Evolutionary conservation across 2,113 vertebrate genomes (phyloP).

Genomic region (Hippocampus guttulatus): DNA sequence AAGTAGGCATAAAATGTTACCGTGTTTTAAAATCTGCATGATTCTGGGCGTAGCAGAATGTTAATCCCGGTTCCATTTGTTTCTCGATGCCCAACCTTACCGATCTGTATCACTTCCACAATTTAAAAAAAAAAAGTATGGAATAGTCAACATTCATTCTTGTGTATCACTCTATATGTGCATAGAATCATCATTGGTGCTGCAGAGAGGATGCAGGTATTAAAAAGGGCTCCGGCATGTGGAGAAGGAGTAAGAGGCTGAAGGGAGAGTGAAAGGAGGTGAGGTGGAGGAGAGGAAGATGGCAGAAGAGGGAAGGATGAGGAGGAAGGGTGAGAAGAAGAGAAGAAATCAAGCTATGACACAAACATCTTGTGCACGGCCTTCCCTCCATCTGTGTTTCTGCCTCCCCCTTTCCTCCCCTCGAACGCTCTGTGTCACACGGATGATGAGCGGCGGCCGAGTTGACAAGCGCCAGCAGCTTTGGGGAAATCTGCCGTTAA

Average conservation of each 20-base stretch:
- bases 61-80: too few species aligned
- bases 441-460: constrained; percentile 17
- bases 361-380: neutral
- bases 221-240: constrained; percentile 21
- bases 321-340: neutral
- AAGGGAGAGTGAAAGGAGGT: constrained; percentile 7
- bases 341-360: neutral
- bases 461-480: neutral
- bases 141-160: neutral
- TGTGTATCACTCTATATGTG: neutral
- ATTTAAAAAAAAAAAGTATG: too few species aligned
- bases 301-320: neutral
- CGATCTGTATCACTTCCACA: too few species aligned
- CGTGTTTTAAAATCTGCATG: too few species aligned
- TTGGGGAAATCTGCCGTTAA: constrained; percentile 7
- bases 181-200: neutral
- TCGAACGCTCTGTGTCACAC: constrained; percentile 4
- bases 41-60: too few species aligned
- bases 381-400: constrained; percentile 9
- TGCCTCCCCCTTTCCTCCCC: neutral
- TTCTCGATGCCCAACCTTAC: too few species aligned
- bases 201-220: constrained; percentile 2
- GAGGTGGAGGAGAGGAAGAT: neutral
- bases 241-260: constrained; percentile 11
- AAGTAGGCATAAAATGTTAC: too few species aligned